Evolutionary conservation across 2,888 invertebrate species (phyloP), one percentile per base, ranked within the genome.

Genomic region (Pandemis cinnamomeana): DNA sequence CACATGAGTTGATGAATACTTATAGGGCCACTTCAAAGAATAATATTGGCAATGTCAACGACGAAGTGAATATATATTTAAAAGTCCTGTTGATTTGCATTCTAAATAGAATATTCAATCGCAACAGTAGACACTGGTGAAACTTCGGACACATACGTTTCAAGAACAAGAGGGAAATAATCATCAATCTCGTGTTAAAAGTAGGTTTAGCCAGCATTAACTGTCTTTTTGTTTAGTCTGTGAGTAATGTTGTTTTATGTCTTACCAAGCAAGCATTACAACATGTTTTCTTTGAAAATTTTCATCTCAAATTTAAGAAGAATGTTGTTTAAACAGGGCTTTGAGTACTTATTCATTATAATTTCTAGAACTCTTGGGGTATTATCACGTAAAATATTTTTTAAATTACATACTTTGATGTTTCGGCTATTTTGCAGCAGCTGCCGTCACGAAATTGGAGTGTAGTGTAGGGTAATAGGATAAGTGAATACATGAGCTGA

Each of bases 111-210:
- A 20, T 55, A 20, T 55, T 20, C 20, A 55, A 20, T 8, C 27
- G 27, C 27, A 27, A 11, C 27, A 58, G 5, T 11, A 8, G 27
- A 27, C 58, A 27, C 27, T 58, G 58, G 82, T 83, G 84, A 80
- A 67, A 48, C 67, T 62, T 68, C 71, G 79, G 75, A 61, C 64
- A 72, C 11, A 53, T 53, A 58, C 63, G 55, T 55, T 27, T n/a
- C 20, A 13, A 48, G 53, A 55, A 72, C 15, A 48, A 46, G 11
- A 11, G 58, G 60, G 48, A 53, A 67, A 67, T 53, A 68, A 63
- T 55, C 46, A 72, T 68, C 46, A 68, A 58, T 64, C 48, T 63
- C 13, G 13, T 27, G 41, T 63, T 63, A 58, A 58, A 48, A 27
- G 67, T 41, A 58, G 48, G 36, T 42, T 41, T 48, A 46, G 36